These are phyloP conservation scores for Psilanteris sp. DNA, from an alignment of 1,140 invertebrate genomes.

Conservation along the genomic window DNA sequence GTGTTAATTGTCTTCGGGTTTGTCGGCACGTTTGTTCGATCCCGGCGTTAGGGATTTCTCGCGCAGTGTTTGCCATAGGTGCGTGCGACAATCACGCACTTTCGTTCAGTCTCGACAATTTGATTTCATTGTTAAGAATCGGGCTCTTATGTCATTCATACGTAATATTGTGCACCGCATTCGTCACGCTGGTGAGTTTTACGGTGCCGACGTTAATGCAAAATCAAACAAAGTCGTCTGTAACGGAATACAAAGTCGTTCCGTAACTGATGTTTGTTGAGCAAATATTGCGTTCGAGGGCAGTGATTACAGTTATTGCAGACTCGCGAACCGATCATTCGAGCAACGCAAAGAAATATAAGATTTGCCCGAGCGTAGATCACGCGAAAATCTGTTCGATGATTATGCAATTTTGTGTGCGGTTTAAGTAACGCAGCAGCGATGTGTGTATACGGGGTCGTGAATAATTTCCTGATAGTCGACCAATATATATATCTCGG, in stretches of 20 bases:
- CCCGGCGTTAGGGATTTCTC: background rate
- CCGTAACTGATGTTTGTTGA: constrained; percentile 9
- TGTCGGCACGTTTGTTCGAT: constrained; percentile 4
- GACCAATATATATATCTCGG: too few relatives aligned
- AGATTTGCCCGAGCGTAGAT: too few relatives aligned
- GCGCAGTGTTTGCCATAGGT: constrained; percentile 20
- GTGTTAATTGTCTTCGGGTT: constrained; percentile 43
- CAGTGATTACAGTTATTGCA: constrained; percentile 6
- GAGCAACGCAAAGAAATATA: too few relatives aligned
- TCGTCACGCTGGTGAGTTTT: constrained; percentile 45
- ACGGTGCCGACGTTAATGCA: constrained; percentile 8
- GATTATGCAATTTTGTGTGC: too few relatives aligned
- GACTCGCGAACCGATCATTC: background rate
- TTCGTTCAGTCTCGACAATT: constrained; percentile 10
- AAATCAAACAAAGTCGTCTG: constrained; percentile 28
- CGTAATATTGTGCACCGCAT: constrained; percentile 43
- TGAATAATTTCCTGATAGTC: too few relatives aligned
- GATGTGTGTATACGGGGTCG: too few relatives aligned
- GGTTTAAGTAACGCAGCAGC: too few relatives aligned
- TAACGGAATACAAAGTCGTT: constrained; percentile 19
- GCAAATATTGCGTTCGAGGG: constrained; percentile 20
- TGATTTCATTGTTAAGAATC: constrained; percentile 6
- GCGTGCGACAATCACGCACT: background rate
- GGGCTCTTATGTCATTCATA: constrained; percentile 49
- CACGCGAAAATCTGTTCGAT: too few relatives aligned